Evolutionary conservation across 2,888 invertebrate genomes (phyloP), one percentile per base, ranked within the genome.

Genomic region (Diaperis boleti): DNA sequence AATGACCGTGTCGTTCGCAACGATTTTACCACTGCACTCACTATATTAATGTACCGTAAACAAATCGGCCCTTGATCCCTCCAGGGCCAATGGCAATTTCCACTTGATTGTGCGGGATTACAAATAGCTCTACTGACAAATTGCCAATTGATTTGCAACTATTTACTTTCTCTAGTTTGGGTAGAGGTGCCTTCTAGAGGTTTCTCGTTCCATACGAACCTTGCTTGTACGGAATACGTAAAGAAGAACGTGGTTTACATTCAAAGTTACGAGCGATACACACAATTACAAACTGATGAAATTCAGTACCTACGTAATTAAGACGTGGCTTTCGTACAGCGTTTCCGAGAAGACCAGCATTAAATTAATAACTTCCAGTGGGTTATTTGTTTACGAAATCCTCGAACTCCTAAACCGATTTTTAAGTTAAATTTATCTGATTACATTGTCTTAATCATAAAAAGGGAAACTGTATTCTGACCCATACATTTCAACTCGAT

Each of bases 81-180:
- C 54, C 65, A 69, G 66, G 71, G 65, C 65, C 65, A 67, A 66
- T 60, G 64, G 47, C 63, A 64, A 69, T 59, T 55, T 59, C 61
- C 63, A 62, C 57, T 66, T 62, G 66, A 62, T 65, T 64, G 61
- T 67, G 64, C 59, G 42, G 63, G 57, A 69, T 64, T 59, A 69
- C 54, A 60, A 60, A 65, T 67, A 64, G 61, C 59, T 65, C 62
- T 33, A 64, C 69, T 65, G 62, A 69, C 71, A 71, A 71, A 70
- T 70, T 69, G 68, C 62, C 69, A 67, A 71, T 68, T 70, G 69
- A 70, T 69, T 69, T 68, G 64, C 63, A 64, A 63, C 64, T 33
- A 59, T 68, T 62, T 64, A 68, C 69, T 71, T 69, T 71, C 68
- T 56, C 67, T 59, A 44, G 50, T 47, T 42, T 8, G 22, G 37